A percentile compares a stretch with the other conserved stretches of the same genome.
phyloP scores from a whole-genome alignment of 2,113 vertebrate species.

The Butorides virescens region DNA sequence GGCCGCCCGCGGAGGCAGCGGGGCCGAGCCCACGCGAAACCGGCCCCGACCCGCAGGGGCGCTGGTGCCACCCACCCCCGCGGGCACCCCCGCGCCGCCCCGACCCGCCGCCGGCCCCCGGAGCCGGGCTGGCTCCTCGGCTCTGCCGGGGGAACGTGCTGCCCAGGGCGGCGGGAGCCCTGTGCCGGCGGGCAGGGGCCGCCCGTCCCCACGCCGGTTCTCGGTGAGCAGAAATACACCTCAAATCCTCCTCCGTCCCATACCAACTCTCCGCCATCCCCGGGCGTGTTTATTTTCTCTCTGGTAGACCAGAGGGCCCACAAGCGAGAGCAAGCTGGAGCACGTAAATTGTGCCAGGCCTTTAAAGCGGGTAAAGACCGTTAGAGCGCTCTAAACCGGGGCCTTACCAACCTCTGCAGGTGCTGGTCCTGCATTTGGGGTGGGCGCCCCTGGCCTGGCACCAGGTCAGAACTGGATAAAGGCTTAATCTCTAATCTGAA shows the following conservation, averaged over 20 bases:
- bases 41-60: too few species aligned
- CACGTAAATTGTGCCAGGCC: not conserved
- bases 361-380: not conserved
- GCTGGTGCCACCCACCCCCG: too few species aligned
- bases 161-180: too few species aligned
- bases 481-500: not conserved
- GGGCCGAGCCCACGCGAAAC: not conserved
- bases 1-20: not conserved
- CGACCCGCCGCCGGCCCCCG: not conserved
- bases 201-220: rapidly evolving
- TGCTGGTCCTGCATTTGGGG: not conserved
- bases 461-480: not conserved
- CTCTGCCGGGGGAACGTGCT: too few species aligned
- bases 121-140: not conserved
- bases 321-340: rapidly evolving
- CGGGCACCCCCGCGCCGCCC: too few species aligned
- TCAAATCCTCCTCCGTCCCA: not conserved
- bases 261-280: rapidly evolving
- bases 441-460: not conserved
- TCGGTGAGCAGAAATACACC: not conserved
- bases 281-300: not conserved
- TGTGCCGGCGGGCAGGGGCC: not conserved
- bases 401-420: rapidly evolving
- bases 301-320: not conserved
- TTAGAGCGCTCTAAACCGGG: not conserved